Percentiles rank a stretch among this genome's conserved stretches.
phyloP scores from a whole-genome alignment of 2,113 vertebrate genomes.

The Clinocottus analis region DNA sequence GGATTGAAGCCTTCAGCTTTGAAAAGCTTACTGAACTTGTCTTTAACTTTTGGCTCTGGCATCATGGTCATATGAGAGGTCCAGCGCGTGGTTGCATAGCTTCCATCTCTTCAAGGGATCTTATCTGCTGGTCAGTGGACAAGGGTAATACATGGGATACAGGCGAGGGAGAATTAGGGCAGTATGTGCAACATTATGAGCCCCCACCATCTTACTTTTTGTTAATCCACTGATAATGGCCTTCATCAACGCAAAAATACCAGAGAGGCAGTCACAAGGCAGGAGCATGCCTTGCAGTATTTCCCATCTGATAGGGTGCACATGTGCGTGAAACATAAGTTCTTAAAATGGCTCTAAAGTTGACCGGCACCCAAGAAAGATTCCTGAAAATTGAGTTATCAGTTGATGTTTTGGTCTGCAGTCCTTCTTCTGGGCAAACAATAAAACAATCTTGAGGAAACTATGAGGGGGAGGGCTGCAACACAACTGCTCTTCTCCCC shows the following conservation, averaged over 20 bases:
- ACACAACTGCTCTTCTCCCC: constrained; percentile 25
- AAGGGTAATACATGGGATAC: constrained; percentile 40
- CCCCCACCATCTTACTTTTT: constrained; percentile 60
- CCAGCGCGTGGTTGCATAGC: constrained; percentile 29
- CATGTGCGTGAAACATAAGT: constrained; percentile 24
- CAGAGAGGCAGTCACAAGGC: constrained; percentile 65
- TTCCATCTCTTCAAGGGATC: constrained; percentile 43
- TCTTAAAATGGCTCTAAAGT: constrained; percentile 11
- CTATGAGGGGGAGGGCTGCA: constrained; percentile 16
- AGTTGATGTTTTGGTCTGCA: constrained; percentile 37
- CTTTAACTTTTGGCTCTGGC: constrained; percentile 48
- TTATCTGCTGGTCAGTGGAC: constrained; percentile 53
- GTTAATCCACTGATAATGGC: constrained; percentile 68
- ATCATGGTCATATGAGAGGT: constrained; percentile 52
- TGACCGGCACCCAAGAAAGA: background rate
- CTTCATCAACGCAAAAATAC: constrained; percentile 64
- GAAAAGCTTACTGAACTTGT: constrained; percentile 20
- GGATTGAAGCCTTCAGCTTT: constrained; percentile 8
- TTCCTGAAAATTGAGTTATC: constrained; percentile 33
- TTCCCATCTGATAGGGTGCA: constrained; percentile 41
- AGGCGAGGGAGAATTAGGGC: constrained; percentile 41
- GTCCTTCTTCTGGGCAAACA: constrained; percentile 46
- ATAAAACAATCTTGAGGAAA: constrained; percentile 57
- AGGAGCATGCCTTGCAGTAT: constrained; percentile 34
- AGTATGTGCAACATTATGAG: constrained; percentile 38